Evolutionary conservation across 2,888 invertebrate species (phyloP), one percentile per base, ranked within the genome.

Genomic region (Hybos culiciformis): DNA sequence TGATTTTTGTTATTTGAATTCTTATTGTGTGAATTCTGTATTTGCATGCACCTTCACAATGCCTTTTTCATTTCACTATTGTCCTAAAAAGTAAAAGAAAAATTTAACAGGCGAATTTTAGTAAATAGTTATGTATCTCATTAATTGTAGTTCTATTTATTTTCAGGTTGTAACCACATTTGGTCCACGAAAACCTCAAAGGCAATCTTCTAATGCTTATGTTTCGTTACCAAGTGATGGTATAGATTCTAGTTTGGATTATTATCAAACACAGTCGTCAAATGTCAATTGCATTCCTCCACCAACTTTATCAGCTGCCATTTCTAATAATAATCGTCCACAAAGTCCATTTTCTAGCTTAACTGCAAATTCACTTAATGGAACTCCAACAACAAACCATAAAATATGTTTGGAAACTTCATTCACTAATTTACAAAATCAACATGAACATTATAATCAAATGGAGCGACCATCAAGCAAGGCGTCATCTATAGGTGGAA

Each of bases 141-240:
- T 9, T 31, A 31, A n/a, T n/a, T n/a, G n/a, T n/a, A n/a, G n/a
- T n/a, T n/a, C 20, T 23, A 19, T 41, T 44, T 43, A 48, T 45
- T 61, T 62, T 46, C 61, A 81, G 81, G 81, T 81, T 77, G 74
- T 81, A 77, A 79, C 79, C 49, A 76, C 81, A 54, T 73, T 80
- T 61, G 85, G 85, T 39, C 84, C 85, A 49, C 75, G 79, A 47
- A 86, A 85, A 63, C 85, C 85, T 11, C 80, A 80, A 59, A 72
- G 82, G 40, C 67, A 57, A 56, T 60, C 63, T 47, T 61, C 64
- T 23, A 64, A 63, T 54, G 67, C 65, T 51, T 66, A 61, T 51
- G 63, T 66, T 40, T 66, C 62, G 20, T 51, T 59, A 40, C 63
- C 69, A 39, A 60, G 63, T 44, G 62, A 65, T 34, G 50, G 57